Base-by-base conservation (phyloP, 2,888 invertebrate species). In the Idaea straminata region DNA sequence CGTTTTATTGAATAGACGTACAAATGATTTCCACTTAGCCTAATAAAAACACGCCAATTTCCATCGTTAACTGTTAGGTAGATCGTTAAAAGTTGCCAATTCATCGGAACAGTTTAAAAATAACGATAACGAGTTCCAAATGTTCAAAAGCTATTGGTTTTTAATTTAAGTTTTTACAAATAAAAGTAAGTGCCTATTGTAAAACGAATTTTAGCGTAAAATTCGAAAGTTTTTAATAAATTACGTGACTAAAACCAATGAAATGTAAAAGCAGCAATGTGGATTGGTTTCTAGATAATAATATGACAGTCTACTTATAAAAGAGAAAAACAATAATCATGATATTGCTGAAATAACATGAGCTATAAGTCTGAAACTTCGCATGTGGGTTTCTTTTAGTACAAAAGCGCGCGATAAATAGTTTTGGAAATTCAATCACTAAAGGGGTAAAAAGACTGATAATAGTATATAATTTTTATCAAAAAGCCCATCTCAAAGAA, bases 31-130 rank as follows among this genome's bases (percentile, higher is more conserved):
- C 10, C 7, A 47, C 47, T 47, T 13, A 47, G 5, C 47, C 13
- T 4, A 47, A 47, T 13, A 47, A 47, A 47, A 47, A 47, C 47
- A 4, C 7, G 3, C 47, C 13, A 47, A 47, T 36, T 5, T 36
- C 5, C 5, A 10, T 47, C 3, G 47, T 47, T 47, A 47, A 13
- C 13, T 7, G 47, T 10, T 47, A 47, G 47, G 7, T 47, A 13
- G 47, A 47, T 47, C 47, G 47, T 47, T 47, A 47, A 47, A 47
- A 60, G 36, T 66, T 57, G 59, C 47, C 68, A 66, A 69, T 66
- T 15, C 62, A 62, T 47, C 47, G 47, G 10, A 47, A 47, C 47
- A 13, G 7, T 47, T 47, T 13, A 47, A 47, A 47, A 47, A 47
- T 47, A 47, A 47, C 47, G 47, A 47, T 47, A 47, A 47, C 47